Conservation (phyloP, 2,797 vertebrate species). For the Molossus molossus region DNA sequence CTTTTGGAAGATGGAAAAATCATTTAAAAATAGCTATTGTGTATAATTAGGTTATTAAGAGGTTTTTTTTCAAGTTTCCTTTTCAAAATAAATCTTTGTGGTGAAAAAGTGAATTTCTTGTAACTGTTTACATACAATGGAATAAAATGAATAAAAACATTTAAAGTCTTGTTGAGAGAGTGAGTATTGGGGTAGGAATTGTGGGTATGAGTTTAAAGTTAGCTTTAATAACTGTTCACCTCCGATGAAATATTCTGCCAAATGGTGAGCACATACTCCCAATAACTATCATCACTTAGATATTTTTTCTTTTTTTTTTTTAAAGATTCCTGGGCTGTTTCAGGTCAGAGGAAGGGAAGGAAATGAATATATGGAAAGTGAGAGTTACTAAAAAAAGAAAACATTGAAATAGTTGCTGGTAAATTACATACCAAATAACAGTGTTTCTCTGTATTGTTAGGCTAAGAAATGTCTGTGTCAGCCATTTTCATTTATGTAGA, state of each 20-base stretch:
- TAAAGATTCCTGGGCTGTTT: not conserved
- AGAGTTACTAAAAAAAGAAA: conserved; percentile 28
- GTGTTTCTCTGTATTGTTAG: not conserved
- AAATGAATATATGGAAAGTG: not conserved
- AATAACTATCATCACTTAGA: not conserved
- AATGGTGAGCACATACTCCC: not conserved
- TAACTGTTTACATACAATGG: conserved; percentile 42
- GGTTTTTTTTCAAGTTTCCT: not conserved
- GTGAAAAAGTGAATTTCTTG: conserved; percentile 33
- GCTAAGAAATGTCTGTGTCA: not conserved
- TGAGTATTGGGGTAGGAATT: not conserved
- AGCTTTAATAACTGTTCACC: not conserved
- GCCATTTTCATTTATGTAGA: not conserved
- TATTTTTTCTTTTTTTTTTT: not conserved
- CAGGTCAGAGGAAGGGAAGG: not conserved
- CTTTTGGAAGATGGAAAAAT: conserved; percentile 53
- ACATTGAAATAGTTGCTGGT: not conserved
- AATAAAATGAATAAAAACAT: conserved; percentile 16
- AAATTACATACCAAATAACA: not conserved
- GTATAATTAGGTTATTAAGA: conserved; percentile 8
- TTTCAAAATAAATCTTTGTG: conserved; percentile 38
- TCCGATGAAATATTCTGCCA: conserved; percentile 23
- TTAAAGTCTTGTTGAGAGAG: not conserved
- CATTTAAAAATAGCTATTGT: not conserved
- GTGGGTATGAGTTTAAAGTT: not conserved